Base-by-base conservation (phyloP, 2,113 vertebrate species). In the Fregata magnificens region DNA sequence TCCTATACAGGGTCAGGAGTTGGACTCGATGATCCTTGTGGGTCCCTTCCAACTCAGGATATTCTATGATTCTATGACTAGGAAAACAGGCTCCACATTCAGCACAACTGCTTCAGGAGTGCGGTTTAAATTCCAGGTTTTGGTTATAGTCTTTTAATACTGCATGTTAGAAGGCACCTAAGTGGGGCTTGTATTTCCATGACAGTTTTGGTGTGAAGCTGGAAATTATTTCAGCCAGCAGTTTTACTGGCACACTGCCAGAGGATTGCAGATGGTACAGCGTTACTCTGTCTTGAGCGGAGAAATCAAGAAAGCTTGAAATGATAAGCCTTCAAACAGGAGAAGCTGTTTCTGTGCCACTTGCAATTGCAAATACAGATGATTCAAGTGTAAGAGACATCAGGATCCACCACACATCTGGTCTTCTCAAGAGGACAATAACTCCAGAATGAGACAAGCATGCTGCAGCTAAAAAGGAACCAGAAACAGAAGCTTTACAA, bases 221-320 rank as follows among this genome's bases (percentile, higher is more conserved):
- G 72, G 36, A 84, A 96, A 83, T 59, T 80, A 70, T 81, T 95
- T 90, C 82, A 90, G 47, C 40, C 59, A 83, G 55, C 24, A 63
- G n/a, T 92, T 85, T 81, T 67, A 36, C 59, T 92, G 92, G 80
- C 63, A 56, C 45, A 31, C 3, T 1, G 34, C 85, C 90, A 79
- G 52, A 74, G 34, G 31, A 32, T 67, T 97, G 80, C 95, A 96
- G 79, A 88, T 92, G 93, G 72, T 36, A 19, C 58, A 55, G 47
- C 1, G 4, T 61, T 85, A 45, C 50, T 79, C 34, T 95, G 88
- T 86, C 90, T 63, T 86, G 76, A 90, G 63, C 1, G 1, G n/a
- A 50, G 56, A 94, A 95, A 93, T 91, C 66, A 96, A 83, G 82
- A 82, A 89, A 86, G 79, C 69, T 88, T 96, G 65, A 97, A 88